These are phyloP conservation scores for Cephalopholis sonnerati DNA, from an alignment of 2,113 vertebrate genomes.

Conservation along the genomic window DNA sequence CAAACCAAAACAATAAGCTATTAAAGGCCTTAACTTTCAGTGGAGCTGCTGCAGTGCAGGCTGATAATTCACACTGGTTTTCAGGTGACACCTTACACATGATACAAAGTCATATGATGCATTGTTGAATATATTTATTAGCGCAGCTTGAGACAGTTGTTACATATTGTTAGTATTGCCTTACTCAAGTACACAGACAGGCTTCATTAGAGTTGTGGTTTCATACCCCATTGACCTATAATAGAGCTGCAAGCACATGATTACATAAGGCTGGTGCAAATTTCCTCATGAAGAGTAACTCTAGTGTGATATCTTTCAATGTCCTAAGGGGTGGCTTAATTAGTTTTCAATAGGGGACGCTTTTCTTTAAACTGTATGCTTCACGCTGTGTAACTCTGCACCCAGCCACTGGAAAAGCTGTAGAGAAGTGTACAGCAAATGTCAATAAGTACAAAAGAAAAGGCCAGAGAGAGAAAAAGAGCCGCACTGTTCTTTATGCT, in stretches of 20 bases:
- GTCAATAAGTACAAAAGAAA: slow-evolving; percentile 45
- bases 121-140: background rate
- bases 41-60: background rate
- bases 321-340: slow-evolving; percentile 50
- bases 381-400: slow-evolving; percentile 23
- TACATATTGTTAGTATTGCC: background rate
- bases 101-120: background rate
- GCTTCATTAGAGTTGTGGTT: slow-evolving; percentile 32
- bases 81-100: background rate
- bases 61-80: background rate
- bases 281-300: slow-evolving; percentile 27
- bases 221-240: slow-evolving; percentile 31
- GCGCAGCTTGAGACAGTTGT: background rate
- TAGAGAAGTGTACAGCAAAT: slow-evolving; percentile 25
- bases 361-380: slow-evolving; percentile 46
- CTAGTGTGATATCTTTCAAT: slow-evolving; percentile 26
- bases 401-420: slow-evolving; percentile 30
- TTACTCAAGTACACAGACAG: slow-evolving; percentile 7
- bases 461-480: slow-evolving; percentile 16
- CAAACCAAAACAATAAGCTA: background rate
- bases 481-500: background rate
- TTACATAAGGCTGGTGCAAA: slow-evolving; percentile 15
- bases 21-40: background rate
- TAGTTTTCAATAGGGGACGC: slow-evolving; percentile 48
- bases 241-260: slow-evolving; percentile 25